Conservation (phyloP, 2,888 invertebrate genomes). For the Heteromurus nitidus region DNA sequence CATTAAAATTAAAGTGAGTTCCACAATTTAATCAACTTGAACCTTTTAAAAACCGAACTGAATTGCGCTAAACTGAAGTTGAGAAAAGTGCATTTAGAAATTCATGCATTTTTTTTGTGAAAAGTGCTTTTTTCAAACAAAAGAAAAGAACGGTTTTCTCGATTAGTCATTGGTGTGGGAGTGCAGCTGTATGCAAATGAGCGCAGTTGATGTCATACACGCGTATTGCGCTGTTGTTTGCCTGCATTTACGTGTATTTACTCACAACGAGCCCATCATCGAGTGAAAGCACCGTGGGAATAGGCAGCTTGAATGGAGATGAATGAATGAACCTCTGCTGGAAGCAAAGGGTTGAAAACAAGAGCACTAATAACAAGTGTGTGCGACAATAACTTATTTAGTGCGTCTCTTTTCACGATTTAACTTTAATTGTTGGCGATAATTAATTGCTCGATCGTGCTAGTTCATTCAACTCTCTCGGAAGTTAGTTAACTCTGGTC, state of each 20-base stretch:
- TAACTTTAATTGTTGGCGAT: not conserved
- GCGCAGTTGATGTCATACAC: no score
- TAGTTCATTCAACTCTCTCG: not conserved
- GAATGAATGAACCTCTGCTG: conserved; percentile 18
- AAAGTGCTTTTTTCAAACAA: no score
- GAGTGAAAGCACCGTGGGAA: conserved; percentile 11
- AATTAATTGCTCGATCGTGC: not conserved
- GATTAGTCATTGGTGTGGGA: no score
- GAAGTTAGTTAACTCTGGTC: not conserved
- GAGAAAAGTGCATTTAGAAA: no score
- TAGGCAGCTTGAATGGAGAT: conserved; percentile 2
- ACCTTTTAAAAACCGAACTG: no score
- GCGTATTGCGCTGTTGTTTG: not conserved
- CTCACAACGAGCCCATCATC: not conserved
- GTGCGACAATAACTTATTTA: not conserved
- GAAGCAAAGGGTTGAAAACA: not conserved
- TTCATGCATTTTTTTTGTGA: no score
- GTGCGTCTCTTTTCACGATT: no score
- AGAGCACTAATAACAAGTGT: not conserved
- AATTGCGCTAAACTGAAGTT: no score
- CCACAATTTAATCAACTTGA: no score
- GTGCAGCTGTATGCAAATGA: no score
- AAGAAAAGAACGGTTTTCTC: no score
- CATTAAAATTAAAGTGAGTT: no score
- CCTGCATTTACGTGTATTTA: not conserved